Conservation (phyloP, 2,113 vertebrate genomes). For the Parus major region DNA sequence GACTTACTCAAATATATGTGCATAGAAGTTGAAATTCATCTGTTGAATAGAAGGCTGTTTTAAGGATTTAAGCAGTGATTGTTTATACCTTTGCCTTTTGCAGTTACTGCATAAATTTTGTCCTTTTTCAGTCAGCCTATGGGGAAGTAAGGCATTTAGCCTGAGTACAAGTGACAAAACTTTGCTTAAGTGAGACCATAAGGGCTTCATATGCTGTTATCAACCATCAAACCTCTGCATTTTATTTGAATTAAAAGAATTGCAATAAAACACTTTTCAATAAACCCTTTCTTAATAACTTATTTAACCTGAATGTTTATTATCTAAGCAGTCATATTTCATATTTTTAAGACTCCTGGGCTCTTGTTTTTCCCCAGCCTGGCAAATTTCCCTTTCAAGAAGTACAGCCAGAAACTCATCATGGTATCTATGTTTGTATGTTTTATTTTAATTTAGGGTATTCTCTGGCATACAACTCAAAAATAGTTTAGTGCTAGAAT, state of each 20-base stretch:
- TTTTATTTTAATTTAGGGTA: neutral
- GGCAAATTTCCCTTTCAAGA: neutral
- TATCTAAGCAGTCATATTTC: neutral
- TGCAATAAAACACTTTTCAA: neutral
- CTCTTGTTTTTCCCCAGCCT: neutral
- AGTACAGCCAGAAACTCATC: neutral
- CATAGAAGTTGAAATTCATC: neutral
- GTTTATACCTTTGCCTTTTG: neutral
- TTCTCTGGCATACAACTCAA: neutral
- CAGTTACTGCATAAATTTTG: neutral
- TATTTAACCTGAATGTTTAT: neutral
- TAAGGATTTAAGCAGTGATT: neutral
- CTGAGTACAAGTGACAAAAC: neutral
- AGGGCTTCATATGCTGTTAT: neutral
- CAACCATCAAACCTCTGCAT: neutral
- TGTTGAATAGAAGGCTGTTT: neutral
- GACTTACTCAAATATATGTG: neutral
- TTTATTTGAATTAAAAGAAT: neutral
- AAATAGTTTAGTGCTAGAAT: neutral
- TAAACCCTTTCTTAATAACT: neutral
- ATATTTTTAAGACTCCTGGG: neutral
- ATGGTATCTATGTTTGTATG: neutral
- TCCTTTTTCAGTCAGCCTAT: neutral
- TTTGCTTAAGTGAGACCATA: neutral
- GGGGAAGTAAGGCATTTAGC: neutral